These are phyloP conservation scores for Centropus unirufus DNA, from an alignment of 2,113 vertebrate genomes.

Conservation along the genomic window DNA sequence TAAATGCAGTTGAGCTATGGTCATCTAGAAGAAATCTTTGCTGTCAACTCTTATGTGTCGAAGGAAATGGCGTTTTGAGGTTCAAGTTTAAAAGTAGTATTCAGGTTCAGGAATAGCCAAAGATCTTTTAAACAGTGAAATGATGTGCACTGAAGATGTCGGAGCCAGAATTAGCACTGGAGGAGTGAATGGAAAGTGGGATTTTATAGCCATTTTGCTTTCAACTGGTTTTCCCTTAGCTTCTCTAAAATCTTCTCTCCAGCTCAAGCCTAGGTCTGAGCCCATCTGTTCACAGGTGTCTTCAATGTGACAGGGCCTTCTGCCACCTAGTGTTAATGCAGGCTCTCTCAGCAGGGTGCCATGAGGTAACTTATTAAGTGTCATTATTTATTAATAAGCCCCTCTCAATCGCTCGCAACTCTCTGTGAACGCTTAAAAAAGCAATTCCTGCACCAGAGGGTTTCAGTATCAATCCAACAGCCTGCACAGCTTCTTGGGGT, in stretches of 20 bases:
- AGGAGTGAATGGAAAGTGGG: not conserved
- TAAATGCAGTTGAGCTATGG: not conserved
- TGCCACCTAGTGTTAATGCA: slow-evolving; percentile 72
- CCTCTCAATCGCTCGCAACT: no score
- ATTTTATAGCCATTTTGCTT: not conserved
- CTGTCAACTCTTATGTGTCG: not conserved
- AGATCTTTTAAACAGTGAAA: not conserved
- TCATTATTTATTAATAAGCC: not conserved
- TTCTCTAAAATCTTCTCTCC: not conserved
- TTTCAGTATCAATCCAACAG: not conserved
- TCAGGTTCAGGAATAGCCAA: not conserved
- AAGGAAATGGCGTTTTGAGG: not conserved
- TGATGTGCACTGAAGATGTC: not conserved
- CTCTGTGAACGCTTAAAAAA: not conserved
- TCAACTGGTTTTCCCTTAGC: not conserved
- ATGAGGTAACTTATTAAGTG: not conserved
- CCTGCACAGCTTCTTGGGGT: not conserved
- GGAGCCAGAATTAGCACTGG: not conserved
- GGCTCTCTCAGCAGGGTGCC: slow-evolving; percentile 8
- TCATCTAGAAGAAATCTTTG: not conserved
- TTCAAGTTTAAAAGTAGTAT: not conserved
- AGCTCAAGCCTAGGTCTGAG: not conserved
- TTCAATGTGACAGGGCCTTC: slow-evolving; percentile 59
- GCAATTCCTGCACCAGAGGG: not conserved
- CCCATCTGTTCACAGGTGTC: slow-evolving; percentile 41